Conservation (phyloP, 2,888 invertebrate genomes). For the Drosophila histrio region DNA sequence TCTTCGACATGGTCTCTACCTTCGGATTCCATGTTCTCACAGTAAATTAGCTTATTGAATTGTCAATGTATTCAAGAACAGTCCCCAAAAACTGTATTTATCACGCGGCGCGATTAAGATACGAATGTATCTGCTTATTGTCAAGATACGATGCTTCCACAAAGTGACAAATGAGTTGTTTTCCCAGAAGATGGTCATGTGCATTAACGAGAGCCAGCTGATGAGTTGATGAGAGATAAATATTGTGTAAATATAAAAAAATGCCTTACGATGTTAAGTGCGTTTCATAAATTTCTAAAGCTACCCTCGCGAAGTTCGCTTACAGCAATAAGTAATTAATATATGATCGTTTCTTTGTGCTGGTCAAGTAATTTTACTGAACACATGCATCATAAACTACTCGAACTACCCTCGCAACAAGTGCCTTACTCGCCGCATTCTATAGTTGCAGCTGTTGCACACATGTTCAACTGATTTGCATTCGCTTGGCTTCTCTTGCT, state of each 20-base stretch:
- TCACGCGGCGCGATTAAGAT: slow-evolving; percentile 20
- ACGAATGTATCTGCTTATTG: slow-evolving; percentile 19
- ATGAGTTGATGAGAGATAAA: neutral
- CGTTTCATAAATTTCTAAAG: neutral
- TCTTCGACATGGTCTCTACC: neutral
- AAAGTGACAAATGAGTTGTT: slow-evolving; percentile 37
- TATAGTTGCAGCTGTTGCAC: slow-evolving; percentile 63
- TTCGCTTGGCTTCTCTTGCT: slow-evolving; percentile 43
- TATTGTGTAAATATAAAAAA: neutral
- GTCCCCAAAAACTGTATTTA: slow-evolving; percentile 1
- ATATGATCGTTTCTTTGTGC: too few species aligned
- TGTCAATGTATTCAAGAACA: neutral
- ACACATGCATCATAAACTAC: neutral
- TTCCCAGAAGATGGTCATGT: slow-evolving; percentile 17
- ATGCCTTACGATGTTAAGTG: neutral
- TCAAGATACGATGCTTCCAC: slow-evolving; percentile 21
- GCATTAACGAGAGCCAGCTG: slow-evolving; percentile 9
- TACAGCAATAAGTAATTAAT: too few species aligned
- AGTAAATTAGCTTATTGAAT: slow-evolving; percentile 23
- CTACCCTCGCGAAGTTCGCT: too few species aligned
- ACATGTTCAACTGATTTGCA: slow-evolving; percentile 56
- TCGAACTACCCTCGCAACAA: slow-evolving; percentile 27
- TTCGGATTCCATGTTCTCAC: slow-evolving; percentile 15
- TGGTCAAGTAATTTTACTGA: neutral
- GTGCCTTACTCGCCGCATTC: slow-evolving; percentile 17